Percentiles rank a stretch among this genome's conserved stretches.
These are phyloP conservation scores for Athalia cordata DNA, from an alignment of 2,888 invertebrate genomes.

Conservation along the genomic window DNA sequence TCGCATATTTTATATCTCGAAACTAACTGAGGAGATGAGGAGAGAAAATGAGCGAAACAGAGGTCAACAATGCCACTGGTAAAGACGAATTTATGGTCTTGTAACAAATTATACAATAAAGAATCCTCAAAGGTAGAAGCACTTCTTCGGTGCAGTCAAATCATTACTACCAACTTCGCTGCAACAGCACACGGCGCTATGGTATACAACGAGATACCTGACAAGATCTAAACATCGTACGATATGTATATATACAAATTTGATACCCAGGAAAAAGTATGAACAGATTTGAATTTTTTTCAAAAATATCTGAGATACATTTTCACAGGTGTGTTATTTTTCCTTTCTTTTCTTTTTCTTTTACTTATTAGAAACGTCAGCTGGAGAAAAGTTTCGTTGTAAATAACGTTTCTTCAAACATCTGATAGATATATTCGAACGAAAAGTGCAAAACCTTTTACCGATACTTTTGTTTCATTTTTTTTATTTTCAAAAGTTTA, in stretches of 20 bases:
- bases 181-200: background rate
- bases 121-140: conserved; percentile 36
- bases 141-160: conserved; percentile 27
- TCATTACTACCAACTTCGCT: conserved; percentile 24
- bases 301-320: background rate
- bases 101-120: conserved; percentile 18
- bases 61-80: background rate
- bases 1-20: background rate
- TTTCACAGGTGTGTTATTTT: no score
- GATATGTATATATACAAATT: background rate
- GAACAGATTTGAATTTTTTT: background rate
- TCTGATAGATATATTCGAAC: no score
- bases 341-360: no score
- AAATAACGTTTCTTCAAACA: no score
- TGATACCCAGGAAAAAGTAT: background rate
- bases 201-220: background rate
- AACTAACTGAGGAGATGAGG: background rate
- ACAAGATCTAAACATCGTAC: background rate
- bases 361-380: background rate
- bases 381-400: no score
- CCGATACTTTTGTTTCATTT: no score
- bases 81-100: background rate
- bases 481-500: no score
- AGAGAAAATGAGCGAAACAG: conserved; percentile 8
- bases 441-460: no score